phyloP scores from a whole-genome alignment of 2,113 vertebrate genomes.

The Hiodon tergisus region DNA sequence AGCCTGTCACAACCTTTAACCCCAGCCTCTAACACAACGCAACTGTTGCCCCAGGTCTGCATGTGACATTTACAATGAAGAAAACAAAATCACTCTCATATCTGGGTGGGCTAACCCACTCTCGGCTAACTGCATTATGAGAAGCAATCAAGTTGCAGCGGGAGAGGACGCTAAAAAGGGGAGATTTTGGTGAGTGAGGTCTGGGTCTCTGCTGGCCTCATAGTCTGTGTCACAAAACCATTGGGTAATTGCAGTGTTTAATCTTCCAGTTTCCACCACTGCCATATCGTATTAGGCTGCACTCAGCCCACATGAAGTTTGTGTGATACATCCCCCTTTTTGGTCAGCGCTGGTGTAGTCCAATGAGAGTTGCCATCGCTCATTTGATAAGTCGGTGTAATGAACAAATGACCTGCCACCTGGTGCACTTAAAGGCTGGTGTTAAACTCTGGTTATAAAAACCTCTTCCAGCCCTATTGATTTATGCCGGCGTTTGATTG shows the following conservation, averaged over 20 bases:
- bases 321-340: conserved; percentile 23
- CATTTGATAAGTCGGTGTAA: conserved; percentile 78
- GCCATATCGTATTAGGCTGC: conserved; percentile 52
- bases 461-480: conserved; percentile 73
- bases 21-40: neutral
- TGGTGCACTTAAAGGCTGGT: conserved; percentile 69
- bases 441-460: conserved; percentile 74
- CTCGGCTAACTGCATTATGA: conserved; percentile 15
- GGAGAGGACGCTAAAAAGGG: conserved; percentile 7
- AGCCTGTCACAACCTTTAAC: conserved; percentile 1
- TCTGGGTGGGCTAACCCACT: neutral
- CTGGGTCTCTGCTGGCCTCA: conserved; percentile 23
- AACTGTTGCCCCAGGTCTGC: conserved; percentile 8
- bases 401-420: conserved; percentile 78
- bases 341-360: conserved; percentile 47
- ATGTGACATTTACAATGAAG: conserved; percentile 20
- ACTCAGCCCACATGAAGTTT: conserved; percentile 52
- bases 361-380: conserved; percentile 64
- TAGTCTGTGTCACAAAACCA: conserved; percentile 18
- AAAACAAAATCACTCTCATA: conserved; percentile 17
- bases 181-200: neutral
- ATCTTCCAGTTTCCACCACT: conserved; percentile 54
- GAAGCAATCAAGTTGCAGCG: neutral
- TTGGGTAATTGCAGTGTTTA: conserved; percentile 58
- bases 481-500: conserved; percentile 77